phyloP scores from a whole-genome alignment of 2,113 vertebrate species.

The Tonatia bakeri region DNA sequence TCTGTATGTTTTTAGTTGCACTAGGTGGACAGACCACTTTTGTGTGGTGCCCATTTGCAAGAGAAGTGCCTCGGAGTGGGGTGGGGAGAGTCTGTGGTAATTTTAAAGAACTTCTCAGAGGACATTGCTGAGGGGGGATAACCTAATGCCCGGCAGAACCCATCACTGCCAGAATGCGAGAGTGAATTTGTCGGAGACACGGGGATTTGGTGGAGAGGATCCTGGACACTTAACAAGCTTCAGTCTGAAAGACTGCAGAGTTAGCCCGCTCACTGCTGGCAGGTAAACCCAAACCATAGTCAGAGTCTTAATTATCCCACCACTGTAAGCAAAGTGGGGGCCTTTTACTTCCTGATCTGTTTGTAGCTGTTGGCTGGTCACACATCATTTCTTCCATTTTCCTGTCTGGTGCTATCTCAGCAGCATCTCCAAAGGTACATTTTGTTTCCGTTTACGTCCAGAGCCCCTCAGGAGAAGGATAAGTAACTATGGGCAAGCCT shows the following conservation, averaged over 20 bases:
- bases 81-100: neutral
- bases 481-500: neutral
- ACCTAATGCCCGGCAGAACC: neutral
- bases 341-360: neutral
- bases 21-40: neutral
- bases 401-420: neutral
- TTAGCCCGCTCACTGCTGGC: neutral
- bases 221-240: neutral
- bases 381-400: neutral
- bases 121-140: neutral
- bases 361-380: neutral
- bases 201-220: neutral
- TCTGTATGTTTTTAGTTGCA: neutral
- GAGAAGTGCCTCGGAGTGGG: neutral
- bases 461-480: neutral
- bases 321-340: neutral
- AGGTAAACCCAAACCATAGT: neutral
- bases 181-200: neutral
- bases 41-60: neutral
- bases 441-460: neutral
- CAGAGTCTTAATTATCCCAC: neutral
- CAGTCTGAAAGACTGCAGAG: neutral
- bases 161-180: rapidly evolving
- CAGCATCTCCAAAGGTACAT: neutral
- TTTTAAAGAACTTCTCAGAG: neutral